phyloP scores from a whole-genome alignment of 2,797 vertebrate species.

The Toxotes lorentzi region DNA sequence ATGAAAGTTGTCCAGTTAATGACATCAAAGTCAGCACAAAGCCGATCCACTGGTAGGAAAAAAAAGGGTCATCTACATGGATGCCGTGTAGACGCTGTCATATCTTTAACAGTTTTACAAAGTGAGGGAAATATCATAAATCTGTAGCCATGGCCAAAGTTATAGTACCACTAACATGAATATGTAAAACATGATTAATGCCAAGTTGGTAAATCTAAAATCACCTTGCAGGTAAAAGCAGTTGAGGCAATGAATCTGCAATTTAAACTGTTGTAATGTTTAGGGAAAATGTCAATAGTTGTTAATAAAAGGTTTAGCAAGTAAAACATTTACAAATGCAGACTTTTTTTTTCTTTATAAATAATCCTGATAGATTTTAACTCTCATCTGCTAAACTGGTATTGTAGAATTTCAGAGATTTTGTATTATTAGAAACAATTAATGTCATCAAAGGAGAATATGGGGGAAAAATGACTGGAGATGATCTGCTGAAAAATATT shows the following conservation, averaged over 20 bases:
- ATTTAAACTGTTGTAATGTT: background rate
- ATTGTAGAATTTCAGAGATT: background rate
- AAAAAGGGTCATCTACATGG: background rate
- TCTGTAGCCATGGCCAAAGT: background rate
- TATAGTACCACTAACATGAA: no score
- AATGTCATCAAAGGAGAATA: background rate
- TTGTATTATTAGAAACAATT: background rate
- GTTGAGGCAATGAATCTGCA: background rate
- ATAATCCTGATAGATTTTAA: background rate
- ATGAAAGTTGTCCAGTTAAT: constrained; percentile 60
- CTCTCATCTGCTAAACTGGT: background rate
- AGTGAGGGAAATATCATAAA: background rate
- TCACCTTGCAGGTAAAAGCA: background rate
- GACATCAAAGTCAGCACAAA: constrained; percentile 38
- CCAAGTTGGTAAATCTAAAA: background rate
- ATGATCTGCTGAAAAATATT: background rate
- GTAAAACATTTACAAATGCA: background rate
- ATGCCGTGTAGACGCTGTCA: background rate
- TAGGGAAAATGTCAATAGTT: no score
- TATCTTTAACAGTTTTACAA: background rate
- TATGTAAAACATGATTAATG: no score
- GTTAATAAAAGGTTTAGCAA: background rate
- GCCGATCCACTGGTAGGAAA: background rate
- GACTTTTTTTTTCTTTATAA: no score
- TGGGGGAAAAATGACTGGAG: background rate